Base-by-base conservation (phyloP, 2,113 vertebrate species). In the Protobothrops flavoviridis region DNA sequence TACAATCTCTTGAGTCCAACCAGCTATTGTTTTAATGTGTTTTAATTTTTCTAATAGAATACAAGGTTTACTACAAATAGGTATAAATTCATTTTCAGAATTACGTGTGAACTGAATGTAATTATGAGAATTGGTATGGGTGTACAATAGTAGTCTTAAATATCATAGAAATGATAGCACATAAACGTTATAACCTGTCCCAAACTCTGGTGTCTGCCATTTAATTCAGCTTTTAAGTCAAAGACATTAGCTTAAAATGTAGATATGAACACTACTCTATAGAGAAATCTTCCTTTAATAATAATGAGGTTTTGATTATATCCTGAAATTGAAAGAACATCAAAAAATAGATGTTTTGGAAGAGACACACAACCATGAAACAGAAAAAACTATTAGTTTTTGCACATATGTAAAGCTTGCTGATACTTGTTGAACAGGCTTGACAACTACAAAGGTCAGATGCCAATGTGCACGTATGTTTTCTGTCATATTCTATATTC, bases 381-480 rank as follows among this genome's bases (percentile, higher is more conserved):
- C n/a, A 81, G 15, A 90, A 0, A 1, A 11, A 57, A 11, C 26
- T 45, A n/a, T 94, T 52, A 0, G 0, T 24, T 1, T 0, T 24
- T 50, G 52, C 91, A 64, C 45, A 3, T 6, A 48, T 26, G 64
- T 88, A 88, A 87, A 91, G 11, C 33, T 17, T 85, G 0, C 8
- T 0, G 0, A 0, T 45, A 88, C 93, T 93, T 85, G 59, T 57
- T 50, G 0, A 8, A 87, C 85, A 91, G 86, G 64, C 92, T 90
- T 11, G 29, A 39, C 94, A 89, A 3, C 87, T 48, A 1, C 57
- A 92, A 93, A 93, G 74, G 33, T 93, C 90, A 86, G 90, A 55
- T 91, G 21, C 21, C n/a, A 0, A 56, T 21, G 61, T 10, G 81
- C 89, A 4, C 52, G 9, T 15, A 86, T 88, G 33, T 55, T 0